Evolutionary conservation across 2,888 invertebrate species (phyloP).

Genomic region (Caenorhabditis angaria): DNA sequence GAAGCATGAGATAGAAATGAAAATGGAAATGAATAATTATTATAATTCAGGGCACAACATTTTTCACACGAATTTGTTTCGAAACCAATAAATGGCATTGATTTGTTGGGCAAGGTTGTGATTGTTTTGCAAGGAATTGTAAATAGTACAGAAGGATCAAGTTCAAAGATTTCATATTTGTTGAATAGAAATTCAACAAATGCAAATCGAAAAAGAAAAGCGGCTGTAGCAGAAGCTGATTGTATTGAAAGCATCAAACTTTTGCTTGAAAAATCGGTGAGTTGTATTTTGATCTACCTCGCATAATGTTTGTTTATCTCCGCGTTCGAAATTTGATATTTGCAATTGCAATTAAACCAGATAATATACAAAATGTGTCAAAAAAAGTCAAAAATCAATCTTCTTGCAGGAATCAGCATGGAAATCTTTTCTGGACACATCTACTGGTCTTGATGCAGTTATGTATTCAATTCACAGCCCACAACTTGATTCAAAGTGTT

Average conservation of each 20-base stretch:
- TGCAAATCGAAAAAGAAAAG: slow-evolving; percentile 62
- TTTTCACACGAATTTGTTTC: slow-evolving; percentile 61
- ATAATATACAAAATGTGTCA: no score
- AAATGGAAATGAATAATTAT: slow-evolving; percentile 3
- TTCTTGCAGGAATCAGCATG: slow-evolving; percentile 56
- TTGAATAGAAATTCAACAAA: slow-evolving; percentile 60
- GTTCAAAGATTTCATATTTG: slow-evolving; percentile 59
- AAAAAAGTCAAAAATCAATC: no score
- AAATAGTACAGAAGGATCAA: slow-evolving; percentile 49
- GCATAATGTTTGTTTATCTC: no score
- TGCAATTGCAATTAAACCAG: no score
- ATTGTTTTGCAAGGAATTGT: slow-evolving; percentile 61
- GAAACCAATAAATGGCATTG: slow-evolving; percentile 60
- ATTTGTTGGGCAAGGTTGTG: slow-evolving; percentile 55
- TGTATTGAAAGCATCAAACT: slow-evolving; percentile 69
- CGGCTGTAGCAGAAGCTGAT: slow-evolving; percentile 69
- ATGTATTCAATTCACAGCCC: slow-evolving; percentile 67
- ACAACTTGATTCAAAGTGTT: slow-evolving; percentile 70
- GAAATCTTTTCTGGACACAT: slow-evolving; percentile 62
- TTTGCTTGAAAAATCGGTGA: slow-evolving; percentile 65
- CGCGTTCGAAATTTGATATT: no score
- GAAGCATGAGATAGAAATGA: neutral
- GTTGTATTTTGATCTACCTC: slow-evolving; percentile 6
- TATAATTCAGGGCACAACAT: slow-evolving; percentile 50
- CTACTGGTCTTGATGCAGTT: slow-evolving; percentile 66